phyloP scores from a whole-genome alignment of 2,797 vertebrate species.

The Bradypodion ventrale region DNA sequence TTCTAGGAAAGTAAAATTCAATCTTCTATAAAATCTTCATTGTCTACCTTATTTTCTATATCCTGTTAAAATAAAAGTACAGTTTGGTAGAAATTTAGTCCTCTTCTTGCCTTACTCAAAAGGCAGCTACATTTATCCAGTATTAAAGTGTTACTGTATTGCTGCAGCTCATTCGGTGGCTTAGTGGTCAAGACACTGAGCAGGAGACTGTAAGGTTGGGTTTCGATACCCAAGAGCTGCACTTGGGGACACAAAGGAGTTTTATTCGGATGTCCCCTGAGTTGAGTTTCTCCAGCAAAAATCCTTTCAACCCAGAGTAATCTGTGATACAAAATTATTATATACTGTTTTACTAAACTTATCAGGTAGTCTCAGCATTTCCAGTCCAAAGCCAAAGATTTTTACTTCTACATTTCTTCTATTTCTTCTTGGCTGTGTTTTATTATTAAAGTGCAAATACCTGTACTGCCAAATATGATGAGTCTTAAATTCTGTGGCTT shows the following conservation, averaged over 20 bases:
- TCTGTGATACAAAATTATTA: too few species aligned
- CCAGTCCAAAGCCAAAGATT: background rate
- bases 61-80: slow-evolving; percentile 3
- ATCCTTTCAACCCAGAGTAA: too few species aligned
- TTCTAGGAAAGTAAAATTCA: background rate
- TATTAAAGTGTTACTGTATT: background rate
- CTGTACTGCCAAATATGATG: background rate
- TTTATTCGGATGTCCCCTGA: too few species aligned
- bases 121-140: background rate
- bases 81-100: background rate
- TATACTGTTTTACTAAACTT: too few species aligned
- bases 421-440: background rate
- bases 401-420: background rate
- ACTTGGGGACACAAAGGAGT: too few species aligned
- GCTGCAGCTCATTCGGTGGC: too few species aligned
- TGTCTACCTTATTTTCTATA: background rate
- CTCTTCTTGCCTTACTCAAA: background rate
- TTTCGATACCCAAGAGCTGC: too few species aligned
- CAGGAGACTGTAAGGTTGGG: too few species aligned
- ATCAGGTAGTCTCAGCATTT: background rate
- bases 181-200: too few species aligned
- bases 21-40: slow-evolving; percentile 31
- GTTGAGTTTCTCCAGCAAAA: too few species aligned
- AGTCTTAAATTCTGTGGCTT: background rate
- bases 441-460: background rate